Base-by-base conservation (phyloP, 2,113 vertebrate species). In the Erpornis zantholeuca region DNA sequence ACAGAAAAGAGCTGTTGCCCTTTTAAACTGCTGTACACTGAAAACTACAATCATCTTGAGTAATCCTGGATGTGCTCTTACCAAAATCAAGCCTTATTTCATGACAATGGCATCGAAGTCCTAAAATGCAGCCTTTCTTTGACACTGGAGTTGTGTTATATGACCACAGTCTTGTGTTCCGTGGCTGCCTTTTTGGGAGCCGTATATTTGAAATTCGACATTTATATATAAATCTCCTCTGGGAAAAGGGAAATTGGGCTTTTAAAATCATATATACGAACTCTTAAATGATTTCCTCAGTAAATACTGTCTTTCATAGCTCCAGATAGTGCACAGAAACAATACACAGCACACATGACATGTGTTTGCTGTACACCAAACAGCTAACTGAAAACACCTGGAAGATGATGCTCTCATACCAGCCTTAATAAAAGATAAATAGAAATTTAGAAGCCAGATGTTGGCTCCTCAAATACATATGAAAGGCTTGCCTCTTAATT, bases 121-220 rank as follows among this genome's bases (percentile, higher is more conserved):
- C 66, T 94, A 71, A 95, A 95, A 90, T 71, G 80, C 12, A 68
- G 68, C 61, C 49, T 93, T 49, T 57, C 79, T 80, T 36, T 93
- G 79, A 95, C 76, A 57, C 68, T 78, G 40, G 64, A 86, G 38
- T 44, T 80, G 52, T 75, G 68, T 92, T 92, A 81, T 75, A 90
- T n/a, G 79, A 75, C 68, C 90, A 93, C 44, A 73, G 85, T 5
- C 52, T 47, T 84, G 28, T 88, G 68, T 45, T 95, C 91, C 90
- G 45, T 84, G 64, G 79, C 71, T 96, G 85, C 44, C 12, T 86
- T 81, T 95, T 52, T 16, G 56, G 36, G 54, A 93, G 36, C 38
- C 28, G 0, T 87, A 54, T 85, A 90, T 94, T 93, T 92, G 64
- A 83, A 90, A 65, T 90, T 17, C 82, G 93, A 79, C 88, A 54